Evolutionary conservation across 2,888 invertebrate species (phyloP), one percentile per base, ranked within the genome.

Genomic region (Hirtodrosophila histrioides): DNA sequence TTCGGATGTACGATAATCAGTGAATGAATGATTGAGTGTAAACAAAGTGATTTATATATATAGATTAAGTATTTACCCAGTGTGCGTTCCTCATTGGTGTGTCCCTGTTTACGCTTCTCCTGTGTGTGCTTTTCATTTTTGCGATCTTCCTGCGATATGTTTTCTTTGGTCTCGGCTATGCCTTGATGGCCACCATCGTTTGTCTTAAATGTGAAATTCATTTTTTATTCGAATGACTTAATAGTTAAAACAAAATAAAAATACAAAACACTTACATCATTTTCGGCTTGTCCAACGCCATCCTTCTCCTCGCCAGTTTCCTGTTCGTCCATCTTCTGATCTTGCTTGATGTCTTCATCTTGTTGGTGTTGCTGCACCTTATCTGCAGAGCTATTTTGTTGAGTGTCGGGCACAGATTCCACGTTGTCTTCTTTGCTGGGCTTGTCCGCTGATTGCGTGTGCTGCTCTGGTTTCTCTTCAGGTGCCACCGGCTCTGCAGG

Each of bases 221-320:
- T 31, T n/a, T 17, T 1, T 17, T 17, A 17, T 17, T 1, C 17
- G 17, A 17, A 17, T 17, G 17, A 17, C 17, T 17, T 17, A 17
- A 17, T 17, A 17, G 17, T 17, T 17, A 17, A 17, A 17, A 17
- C 17, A 17, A 17, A 17, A 17, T 17, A 17, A 17, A 17, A n/a
- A n/a, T n/a, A n/a, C n/a, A 27, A 7, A 10, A 6, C 33, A 57
- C 74, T 69, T 68, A 90, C 90, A 53, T 95, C 95, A 66, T 95
- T 93, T 80, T 97, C 95, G 0, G 96, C 95, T 48, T 96, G 94
- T 0, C 96, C 97, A 2, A 94, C 94, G 3, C 94, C 94, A 78
- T 94, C 94, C 71, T 94, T 93, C 40, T 93, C 92, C 64, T 93
- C 93, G 0, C 92, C 92, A 7, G 92, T 93, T 46, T 93, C 93